Evolutionary conservation across 2,797 vertebrate species (phyloP).

Genomic region (Clarias fuscus): DNA sequence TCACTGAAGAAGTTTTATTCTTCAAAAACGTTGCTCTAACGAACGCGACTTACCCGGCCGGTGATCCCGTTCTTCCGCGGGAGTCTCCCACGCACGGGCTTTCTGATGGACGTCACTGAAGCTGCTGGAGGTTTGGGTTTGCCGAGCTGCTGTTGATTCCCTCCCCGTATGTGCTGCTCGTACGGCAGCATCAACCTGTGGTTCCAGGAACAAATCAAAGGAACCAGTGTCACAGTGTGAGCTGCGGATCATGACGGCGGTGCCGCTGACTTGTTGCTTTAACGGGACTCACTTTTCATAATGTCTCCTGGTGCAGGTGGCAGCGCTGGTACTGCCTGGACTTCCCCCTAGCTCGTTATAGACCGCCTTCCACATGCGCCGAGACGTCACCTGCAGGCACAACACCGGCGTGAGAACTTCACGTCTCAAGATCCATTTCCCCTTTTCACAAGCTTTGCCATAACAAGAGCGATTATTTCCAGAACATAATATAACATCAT

Average conservation of each 20-base stretch:
- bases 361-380: conserved; percentile 80
- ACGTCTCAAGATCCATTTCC: not conserved
- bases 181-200: conserved; percentile 78
- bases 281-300: conserved; percentile 73
- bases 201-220: not conserved
- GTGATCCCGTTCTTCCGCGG: conserved; percentile 60
- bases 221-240: not conserved
- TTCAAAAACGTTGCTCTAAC: not conserved
- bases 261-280: not conserved
- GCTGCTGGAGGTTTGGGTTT: conserved; percentile 61
- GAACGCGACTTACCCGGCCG: conserved; percentile 37
- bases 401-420: not conserved
- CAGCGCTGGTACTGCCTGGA: conserved; percentile 81
- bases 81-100: conserved; percentile 65
- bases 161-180: conserved; percentile 72
- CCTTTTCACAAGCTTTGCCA: not conserved
- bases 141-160: conserved; percentile 66
- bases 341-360: conserved; percentile 82
- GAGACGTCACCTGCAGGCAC: conserved; percentile 70
- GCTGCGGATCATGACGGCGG: not conserved
- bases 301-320: conserved; percentile 81
- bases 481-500: not conserved
- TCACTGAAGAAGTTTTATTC: too few relatives aligned
- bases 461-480: not conserved
- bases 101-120: conserved; percentile 53